Evolutionary conservation across 2,797 vertebrate genomes (phyloP).

Genomic region (Sphaeramia orbicularis): DNA sequence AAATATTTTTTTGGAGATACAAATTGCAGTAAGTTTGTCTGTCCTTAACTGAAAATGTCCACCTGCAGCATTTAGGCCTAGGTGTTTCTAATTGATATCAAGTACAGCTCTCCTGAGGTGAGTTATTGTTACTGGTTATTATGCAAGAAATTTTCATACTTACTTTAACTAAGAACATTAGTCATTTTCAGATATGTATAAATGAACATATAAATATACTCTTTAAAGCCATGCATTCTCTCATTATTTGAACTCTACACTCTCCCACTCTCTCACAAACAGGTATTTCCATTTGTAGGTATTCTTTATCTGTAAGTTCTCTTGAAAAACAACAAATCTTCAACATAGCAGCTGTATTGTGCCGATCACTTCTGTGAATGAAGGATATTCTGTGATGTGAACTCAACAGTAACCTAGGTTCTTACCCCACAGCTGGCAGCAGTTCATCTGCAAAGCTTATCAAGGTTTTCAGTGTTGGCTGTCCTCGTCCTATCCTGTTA

Average conservation of each 20-base stretch:
- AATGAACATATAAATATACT: neutral
- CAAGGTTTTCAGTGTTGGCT: neutral
- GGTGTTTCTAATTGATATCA: constrained; percentile 25
- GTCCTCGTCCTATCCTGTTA: constrained; percentile 40
- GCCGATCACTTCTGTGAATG: constrained; percentile 3
- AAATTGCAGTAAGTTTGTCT: neutral
- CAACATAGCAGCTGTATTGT: neutral
- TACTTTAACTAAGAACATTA: neutral
- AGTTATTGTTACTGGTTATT: neutral
- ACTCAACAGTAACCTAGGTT: neutral
- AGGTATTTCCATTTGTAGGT: neutral
- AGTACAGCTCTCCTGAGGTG: neutral
- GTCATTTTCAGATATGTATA: neutral
- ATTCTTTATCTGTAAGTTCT: neutral
- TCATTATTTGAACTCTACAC: neutral
- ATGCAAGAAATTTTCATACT: neutral
- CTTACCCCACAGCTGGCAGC: constrained; percentile 68
- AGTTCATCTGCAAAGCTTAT: constrained; percentile 46
- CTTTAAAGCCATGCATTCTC: neutral
- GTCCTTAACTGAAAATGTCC: constrained; percentile 2
- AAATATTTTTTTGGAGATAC: neutral
- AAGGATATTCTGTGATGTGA: constrained; percentile 1
- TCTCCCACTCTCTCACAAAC: constrained; percentile 12
- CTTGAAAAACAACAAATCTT: neutral
- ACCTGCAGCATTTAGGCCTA: neutral